phyloP scores from a whole-genome alignment of 1,140 invertebrate genomes.

The Dryas iulia region DNA sequence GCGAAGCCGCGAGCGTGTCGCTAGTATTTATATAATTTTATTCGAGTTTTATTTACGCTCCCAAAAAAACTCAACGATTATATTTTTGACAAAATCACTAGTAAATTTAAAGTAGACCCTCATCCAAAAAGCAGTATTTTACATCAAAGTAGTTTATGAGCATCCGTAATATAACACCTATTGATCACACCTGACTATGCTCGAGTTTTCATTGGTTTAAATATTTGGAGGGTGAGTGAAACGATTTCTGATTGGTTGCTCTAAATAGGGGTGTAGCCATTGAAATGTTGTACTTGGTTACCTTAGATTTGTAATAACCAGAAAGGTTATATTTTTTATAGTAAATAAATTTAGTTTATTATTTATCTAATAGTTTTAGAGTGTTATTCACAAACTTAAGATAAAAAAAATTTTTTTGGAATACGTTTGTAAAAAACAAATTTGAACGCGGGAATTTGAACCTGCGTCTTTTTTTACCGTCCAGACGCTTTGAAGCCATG shows the following conservation, averaged over 20 bases:
- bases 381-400: too few relatives aligned
- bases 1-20: too few relatives aligned
- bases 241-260: constrained; percentile 38
- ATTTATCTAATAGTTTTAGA: too few relatives aligned
- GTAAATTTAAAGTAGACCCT: constrained; percentile 2
- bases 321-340: neutral
- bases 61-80: too few relatives aligned
- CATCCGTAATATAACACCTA: constrained; percentile 40
- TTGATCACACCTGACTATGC: constrained; percentile 52
- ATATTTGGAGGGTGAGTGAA: constrained; percentile 42
- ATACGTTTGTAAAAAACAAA: too few relatives aligned
- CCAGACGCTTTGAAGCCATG: too few relatives aligned
- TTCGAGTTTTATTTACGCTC: too few relatives aligned
- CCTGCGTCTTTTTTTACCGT: too few relatives aligned
- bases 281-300: neutral
- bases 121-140: constrained; percentile 17
- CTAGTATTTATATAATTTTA: too few relatives aligned
- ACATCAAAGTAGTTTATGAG: constrained; percentile 22
- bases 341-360: too few relatives aligned
- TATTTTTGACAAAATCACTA: neutral
- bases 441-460: too few relatives aligned
- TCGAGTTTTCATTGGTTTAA: constrained; percentile 42
- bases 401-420: too few relatives aligned
- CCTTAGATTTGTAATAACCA: neutral
- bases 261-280: constrained; percentile 28